Evolutionary conservation across 2,113 vertebrate species (phyloP).

Genomic region (Silurus meridionalis): DNA sequence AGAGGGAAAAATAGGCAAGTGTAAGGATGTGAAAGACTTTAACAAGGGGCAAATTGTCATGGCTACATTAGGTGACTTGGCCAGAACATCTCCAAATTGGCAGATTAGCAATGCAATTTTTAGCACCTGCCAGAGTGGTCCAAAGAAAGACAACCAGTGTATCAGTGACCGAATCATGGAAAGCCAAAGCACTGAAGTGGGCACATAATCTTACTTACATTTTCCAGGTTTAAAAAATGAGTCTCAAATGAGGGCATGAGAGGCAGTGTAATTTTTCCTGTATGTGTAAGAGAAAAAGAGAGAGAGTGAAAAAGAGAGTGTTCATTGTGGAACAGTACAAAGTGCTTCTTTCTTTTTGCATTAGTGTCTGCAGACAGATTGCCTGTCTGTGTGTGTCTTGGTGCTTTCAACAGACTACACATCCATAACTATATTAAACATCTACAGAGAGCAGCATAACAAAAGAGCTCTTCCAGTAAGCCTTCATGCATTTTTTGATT

Average conservation of each 20-base stretch:
- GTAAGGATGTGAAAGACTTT: too few species aligned
- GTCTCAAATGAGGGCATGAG: background rate
- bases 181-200: too few species aligned
- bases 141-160: too few species aligned
- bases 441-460: background rate
- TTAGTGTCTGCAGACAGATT: background rate
- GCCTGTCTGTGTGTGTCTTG: background rate
- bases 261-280: background rate
- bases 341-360: conserved; percentile 2
- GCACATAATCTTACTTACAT: background rate
- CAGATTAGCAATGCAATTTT: too few species aligned
- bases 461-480: conserved; percentile 1
- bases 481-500: background rate
- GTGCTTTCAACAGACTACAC: background rate
- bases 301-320: background rate
- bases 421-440: conserved; percentile 12
- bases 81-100: too few species aligned
- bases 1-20: too few species aligned
- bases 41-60: too few species aligned
- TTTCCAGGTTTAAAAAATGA: background rate
- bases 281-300: background rate
- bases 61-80: too few species aligned
- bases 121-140: too few species aligned
- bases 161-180: too few species aligned
- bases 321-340: conserved; percentile 5